These are phyloP conservation scores for Drosophila cardini DNA, from an alignment of 1,140 invertebrate genomes.

Conservation along the genomic window DNA sequence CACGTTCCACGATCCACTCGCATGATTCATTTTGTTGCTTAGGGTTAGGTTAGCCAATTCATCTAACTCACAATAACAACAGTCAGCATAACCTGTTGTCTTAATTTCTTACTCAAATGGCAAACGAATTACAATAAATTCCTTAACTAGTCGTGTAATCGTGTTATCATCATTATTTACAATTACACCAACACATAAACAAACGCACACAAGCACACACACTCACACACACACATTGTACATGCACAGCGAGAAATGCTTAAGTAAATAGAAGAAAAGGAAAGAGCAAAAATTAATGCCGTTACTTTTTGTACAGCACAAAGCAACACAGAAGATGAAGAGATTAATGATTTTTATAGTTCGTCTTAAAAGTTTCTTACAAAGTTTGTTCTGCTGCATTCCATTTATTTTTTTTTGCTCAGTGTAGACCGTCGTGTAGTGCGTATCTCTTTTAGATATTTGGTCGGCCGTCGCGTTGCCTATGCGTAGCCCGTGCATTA, in stretches of 20 bases:
- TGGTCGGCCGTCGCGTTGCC: constrained; percentile 38
- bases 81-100: constrained; percentile 58
- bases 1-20: constrained; percentile 3
- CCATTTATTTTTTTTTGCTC: constrained; percentile 22
- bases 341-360: not conserved
- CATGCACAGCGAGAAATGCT: constrained; percentile 27
- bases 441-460: constrained; percentile 71
- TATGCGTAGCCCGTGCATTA: constrained; percentile 52
- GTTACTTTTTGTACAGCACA: too few species aligned
- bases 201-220: constrained; percentile 19
- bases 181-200: constrained; percentile 41
- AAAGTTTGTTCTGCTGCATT: too few species aligned
- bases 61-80: not conserved
- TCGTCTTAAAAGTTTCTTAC: not conserved
- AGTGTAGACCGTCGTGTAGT: constrained; percentile 56
- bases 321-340: too few species aligned
- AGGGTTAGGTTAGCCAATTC: constrained; percentile 20
- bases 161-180: constrained; percentile 78
- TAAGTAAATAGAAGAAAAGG: not conserved
- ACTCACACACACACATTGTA: constrained; percentile 12
- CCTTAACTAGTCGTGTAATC: constrained; percentile 71
- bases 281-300: not conserved
- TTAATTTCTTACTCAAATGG: constrained; percentile 68
- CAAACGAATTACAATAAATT: constrained; percentile 73
- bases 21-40: constrained; percentile 25